Evolutionary conservation across 2,797 vertebrate species (phyloP).

Genomic region (Xiphophorus birchmanni): DNA sequence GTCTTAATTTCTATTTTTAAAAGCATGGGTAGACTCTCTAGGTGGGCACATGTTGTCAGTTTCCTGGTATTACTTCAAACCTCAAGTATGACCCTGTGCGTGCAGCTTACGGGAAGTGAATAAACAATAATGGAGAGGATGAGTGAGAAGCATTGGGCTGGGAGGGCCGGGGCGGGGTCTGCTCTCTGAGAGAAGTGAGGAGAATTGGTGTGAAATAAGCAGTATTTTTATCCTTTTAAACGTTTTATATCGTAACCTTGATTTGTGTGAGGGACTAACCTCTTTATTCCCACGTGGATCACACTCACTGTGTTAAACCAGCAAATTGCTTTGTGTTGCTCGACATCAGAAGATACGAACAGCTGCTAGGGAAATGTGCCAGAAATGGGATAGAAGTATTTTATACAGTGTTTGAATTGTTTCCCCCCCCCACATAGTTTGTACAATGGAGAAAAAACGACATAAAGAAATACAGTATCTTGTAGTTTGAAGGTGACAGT

Average conservation of each 20-base stretch:
- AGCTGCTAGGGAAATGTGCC: not conserved
- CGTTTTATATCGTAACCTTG: not conserved
- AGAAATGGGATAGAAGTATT: not conserved
- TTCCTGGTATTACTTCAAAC: constrained; percentile 64
- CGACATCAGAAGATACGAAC: not conserved
- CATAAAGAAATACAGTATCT: not conserved
- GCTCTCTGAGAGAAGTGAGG: constrained; percentile 9
- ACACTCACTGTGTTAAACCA: not conserved
- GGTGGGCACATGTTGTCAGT: constrained; percentile 44
- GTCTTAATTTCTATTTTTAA: constrained; percentile 4
- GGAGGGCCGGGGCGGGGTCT: constrained; percentile 8
- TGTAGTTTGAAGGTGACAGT: not conserved
- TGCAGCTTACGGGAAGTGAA: constrained; percentile 75
- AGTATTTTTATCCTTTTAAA: not conserved
- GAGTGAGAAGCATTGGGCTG: constrained; percentile 31
- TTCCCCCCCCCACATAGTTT: not conserved
- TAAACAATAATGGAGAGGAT: constrained; percentile 52
- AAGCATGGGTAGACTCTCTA: constrained; percentile 5
- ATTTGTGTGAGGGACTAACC: not conserved
- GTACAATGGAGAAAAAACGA: not conserved
- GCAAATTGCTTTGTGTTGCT: not conserved
- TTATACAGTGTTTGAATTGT: not conserved
- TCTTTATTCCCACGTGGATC: not conserved
- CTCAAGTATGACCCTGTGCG: constrained; percentile 49
- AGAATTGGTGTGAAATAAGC: constrained; percentile 4